Evolutionary conservation across 2,888 invertebrate species (phyloP).

Genomic region (Ornithoptera alexandrae): DNA sequence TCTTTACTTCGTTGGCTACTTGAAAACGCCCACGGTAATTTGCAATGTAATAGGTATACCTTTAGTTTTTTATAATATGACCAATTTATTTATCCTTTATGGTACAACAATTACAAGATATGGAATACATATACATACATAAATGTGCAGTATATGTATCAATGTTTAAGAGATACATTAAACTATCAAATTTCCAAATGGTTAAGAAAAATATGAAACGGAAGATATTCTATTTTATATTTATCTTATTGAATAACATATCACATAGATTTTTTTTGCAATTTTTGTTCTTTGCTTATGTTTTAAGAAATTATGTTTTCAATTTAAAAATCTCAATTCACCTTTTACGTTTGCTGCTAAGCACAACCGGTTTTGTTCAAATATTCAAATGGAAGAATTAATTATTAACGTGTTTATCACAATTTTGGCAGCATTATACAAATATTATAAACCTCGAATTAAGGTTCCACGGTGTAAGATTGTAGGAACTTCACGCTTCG

Average conservation of each 20-base stretch:
- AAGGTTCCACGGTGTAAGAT: slow-evolving; percentile 17
- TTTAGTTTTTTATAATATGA: not conserved
- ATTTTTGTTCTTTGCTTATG: not conserved
- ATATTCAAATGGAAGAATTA: not conserved
- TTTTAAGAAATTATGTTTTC: not conserved
- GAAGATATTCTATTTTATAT: no score
- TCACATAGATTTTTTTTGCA: not conserved
- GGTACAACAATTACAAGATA: not conserved
- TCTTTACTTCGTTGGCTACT: slow-evolving; percentile 56
- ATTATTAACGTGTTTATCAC: not conserved
- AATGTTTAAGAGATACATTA: no score
- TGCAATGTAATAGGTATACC: slow-evolving; percentile 11
- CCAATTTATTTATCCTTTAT: not conserved
- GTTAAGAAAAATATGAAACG: no score
- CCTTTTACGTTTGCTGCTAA: not conserved
- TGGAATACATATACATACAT: no score
- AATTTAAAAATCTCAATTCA: not conserved
- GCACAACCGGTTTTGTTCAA: not conserved
- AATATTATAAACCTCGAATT: slow-evolving; percentile 20
- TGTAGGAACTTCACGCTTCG: slow-evolving; percentile 28
- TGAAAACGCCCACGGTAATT: slow-evolving; percentile 33
- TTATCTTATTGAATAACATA: no score
- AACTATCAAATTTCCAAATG: no score
- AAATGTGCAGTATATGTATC: no score
- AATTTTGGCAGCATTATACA: slow-evolving; percentile 12